These are phyloP conservation scores for Euzetes globulus DNA, from an alignment of 2,888 invertebrate genomes.

Conservation along the genomic window DNA sequence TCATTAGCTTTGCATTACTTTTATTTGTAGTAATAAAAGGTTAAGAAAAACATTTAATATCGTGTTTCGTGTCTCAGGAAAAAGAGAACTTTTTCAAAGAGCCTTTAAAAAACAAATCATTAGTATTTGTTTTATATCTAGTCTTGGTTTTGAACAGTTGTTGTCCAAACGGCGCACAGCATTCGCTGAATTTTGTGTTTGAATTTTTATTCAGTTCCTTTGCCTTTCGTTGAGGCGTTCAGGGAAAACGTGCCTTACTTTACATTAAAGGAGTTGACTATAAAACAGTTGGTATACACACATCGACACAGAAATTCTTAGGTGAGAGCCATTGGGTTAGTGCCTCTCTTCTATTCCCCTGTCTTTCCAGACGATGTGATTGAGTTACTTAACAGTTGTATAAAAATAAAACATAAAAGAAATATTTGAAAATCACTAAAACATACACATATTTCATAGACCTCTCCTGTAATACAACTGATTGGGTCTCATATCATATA, in stretches of 20 bases:
- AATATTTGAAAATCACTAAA: background rate
- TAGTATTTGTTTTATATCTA: background rate
- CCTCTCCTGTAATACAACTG: background rate
- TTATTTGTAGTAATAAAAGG: too few species aligned
- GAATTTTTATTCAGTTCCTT: background rate
- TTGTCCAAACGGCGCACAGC: background rate
- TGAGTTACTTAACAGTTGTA: constrained; percentile 2
- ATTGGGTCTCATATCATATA: constrained; percentile 7
- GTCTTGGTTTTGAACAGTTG: background rate
- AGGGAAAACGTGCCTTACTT: background rate
- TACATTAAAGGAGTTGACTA: background rate
- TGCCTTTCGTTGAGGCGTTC: background rate
- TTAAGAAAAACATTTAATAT: too few species aligned
- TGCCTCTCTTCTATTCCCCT: background rate
- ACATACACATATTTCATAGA: background rate
- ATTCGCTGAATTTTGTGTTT: background rate
- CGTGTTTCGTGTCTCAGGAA: too few species aligned
- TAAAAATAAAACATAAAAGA: background rate
- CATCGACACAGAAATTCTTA: too few species aligned
- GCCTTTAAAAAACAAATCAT: too few species aligned
- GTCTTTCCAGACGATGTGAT: background rate
- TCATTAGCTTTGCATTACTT: too few species aligned
- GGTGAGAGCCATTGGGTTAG: background rate
- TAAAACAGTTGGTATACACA: background rate
- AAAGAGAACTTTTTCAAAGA: too few species aligned